Evolutionary conservation across 2,888 invertebrate species (phyloP).

Genomic region (Magallana nippona): DNA sequence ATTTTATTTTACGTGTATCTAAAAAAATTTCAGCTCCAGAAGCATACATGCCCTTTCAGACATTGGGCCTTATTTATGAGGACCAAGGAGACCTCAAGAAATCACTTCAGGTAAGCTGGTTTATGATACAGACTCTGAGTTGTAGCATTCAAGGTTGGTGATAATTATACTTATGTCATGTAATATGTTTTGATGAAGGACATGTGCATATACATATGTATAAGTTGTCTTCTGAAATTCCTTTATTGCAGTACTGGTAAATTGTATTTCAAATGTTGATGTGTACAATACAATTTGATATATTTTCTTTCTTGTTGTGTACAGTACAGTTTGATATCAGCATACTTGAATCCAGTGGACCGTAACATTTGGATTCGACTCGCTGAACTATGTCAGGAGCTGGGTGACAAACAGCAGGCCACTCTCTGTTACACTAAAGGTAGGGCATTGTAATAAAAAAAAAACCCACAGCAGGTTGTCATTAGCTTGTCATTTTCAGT

Average conservation of each 20-base stretch:
- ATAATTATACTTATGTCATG: too few relatives aligned
- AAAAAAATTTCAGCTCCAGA: constrained; percentile 83
- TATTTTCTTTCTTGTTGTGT: constrained; percentile 35
- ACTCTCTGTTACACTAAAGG: constrained; percentile 89
- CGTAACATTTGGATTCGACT: constrained; percentile 92
- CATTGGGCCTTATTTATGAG: constrained; percentile 93
- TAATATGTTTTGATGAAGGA: too few relatives aligned
- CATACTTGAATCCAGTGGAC: constrained; percentile 90
- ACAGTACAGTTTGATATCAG: constrained; percentile 89
- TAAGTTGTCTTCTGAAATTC: too few relatives aligned
- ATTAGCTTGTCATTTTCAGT: too few relatives aligned
- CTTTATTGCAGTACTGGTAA: too few relatives aligned
- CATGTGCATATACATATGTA: too few relatives aligned
- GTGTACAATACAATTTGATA: background rate
- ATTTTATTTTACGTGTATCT: constrained; percentile 41
- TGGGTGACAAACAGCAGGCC: constrained; percentile 88
- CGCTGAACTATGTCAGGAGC: constrained; percentile 88
- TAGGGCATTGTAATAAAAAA: constrained; percentile 51
- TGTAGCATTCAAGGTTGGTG: too few relatives aligned
- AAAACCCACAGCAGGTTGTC: too few relatives aligned
- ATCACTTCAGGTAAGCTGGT: constrained; percentile 84
- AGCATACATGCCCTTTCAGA: constrained; percentile 93
- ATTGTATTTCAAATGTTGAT: too few relatives aligned
- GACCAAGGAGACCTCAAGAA: constrained; percentile 88
- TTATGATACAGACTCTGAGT: background rate